phyloP scores from a whole-genome alignment of 2,888 invertebrate species.

The Synanthedon andrenaeformis region DNA sequence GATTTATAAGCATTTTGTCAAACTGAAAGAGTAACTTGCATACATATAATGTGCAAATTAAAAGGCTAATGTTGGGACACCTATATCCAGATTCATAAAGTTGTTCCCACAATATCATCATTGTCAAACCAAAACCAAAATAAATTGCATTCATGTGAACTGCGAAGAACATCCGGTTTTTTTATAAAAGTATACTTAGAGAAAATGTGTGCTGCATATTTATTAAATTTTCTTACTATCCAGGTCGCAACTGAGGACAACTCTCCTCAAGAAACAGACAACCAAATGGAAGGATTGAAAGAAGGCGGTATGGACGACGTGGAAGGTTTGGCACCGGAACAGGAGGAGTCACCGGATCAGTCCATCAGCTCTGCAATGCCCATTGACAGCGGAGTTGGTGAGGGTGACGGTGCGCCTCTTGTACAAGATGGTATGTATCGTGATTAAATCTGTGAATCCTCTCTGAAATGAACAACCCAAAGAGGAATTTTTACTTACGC shows the following conservation, averaged over 20 bases:
- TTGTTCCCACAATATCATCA: too few species aligned
- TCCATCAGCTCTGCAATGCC: constrained; percentile 64
- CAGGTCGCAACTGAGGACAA: constrained; percentile 47
- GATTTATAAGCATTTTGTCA: too few species aligned
- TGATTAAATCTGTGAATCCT: background rate
- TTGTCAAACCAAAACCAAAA: too few species aligned
- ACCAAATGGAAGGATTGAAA: constrained; percentile 45
- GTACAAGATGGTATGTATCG: constrained; percentile 47
- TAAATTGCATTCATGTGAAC: too few species aligned
- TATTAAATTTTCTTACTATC: background rate
- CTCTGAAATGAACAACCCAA: too few species aligned
- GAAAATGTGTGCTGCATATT: background rate
- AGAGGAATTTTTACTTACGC: too few species aligned
- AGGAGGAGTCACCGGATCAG: constrained; percentile 63
- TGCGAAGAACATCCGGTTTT: too few species aligned
- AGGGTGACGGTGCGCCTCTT: constrained; percentile 39
- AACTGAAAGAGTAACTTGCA: too few species aligned
- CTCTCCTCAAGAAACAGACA: constrained; percentile 49
- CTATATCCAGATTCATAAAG: too few species aligned
- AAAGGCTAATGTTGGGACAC: too few species aligned
- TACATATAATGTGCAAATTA: too few species aligned
- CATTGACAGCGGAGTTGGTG: constrained; percentile 45
- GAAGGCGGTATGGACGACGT: constrained; percentile 40
- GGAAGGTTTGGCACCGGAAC: constrained; percentile 34
- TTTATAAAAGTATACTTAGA: too few species aligned